phyloP scores from a whole-genome alignment of 23 tunicate species.

The Pegea sp. region DNA sequence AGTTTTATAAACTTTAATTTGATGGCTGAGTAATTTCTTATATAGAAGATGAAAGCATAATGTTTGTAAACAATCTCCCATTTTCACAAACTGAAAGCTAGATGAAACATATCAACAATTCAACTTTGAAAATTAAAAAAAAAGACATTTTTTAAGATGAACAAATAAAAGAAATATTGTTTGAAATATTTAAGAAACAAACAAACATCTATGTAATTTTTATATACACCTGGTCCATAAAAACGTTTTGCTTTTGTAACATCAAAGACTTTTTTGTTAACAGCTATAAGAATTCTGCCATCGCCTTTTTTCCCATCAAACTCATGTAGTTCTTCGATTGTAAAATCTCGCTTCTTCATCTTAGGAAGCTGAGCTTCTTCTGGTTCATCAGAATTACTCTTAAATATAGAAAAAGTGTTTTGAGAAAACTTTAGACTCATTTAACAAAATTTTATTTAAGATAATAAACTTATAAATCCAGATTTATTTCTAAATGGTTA shows the following conservation, averaged over 20 bases:
- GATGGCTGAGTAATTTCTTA: background rate
- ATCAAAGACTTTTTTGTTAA: conserved; percentile 89
- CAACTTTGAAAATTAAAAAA: no score
- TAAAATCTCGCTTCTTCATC: conserved; percentile 53
- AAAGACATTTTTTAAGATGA: no score
- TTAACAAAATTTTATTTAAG: background rate
- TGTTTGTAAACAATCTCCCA: no score
- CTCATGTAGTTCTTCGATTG: conserved; percentile 42
- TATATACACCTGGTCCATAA: conserved; percentile 99
- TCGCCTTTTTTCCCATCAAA: conserved; percentile 67
- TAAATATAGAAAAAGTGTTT: background rate
- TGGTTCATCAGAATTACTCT: conserved; percentile 16
- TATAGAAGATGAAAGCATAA: no score
- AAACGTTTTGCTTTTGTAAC: conserved; percentile 72
- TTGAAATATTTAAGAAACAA: no score
- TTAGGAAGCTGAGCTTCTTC: conserved; percentile 40
- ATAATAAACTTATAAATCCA: background rate
- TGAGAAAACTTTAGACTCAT: no score
- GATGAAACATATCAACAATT: no score
- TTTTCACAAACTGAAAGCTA: no score
- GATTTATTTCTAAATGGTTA: background rate
- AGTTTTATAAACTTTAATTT: background rate
- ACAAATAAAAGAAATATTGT: no score
- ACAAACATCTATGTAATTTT: no score
- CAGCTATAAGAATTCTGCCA: conserved; percentile 73